Evolutionary conservation across 2,113 vertebrate species (phyloP).

Genomic region (Indri indri): DNA sequence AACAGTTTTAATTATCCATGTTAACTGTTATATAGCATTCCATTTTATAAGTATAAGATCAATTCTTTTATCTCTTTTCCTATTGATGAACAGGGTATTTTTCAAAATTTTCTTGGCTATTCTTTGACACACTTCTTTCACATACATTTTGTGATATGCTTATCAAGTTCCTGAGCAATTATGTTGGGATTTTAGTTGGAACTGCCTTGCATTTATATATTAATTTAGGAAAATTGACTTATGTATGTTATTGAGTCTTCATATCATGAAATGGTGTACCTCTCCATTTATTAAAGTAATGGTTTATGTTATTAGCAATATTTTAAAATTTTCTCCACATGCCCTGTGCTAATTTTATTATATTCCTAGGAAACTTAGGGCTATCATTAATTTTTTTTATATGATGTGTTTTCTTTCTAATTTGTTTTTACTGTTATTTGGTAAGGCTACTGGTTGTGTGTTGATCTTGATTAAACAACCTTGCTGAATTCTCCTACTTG

Average conservation of each 20-base stretch:
- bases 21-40: not conserved
- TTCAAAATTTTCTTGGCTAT: constrained; percentile 21
- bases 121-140: not conserved
- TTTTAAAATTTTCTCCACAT: not conserved
- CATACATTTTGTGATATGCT: not conserved
- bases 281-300: not conserved
- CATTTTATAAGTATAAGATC: not conserved
- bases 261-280: not conserved
- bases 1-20: not conserved
- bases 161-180: not conserved
- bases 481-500: constrained; percentile 6
- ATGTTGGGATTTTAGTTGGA: constrained; percentile 17
- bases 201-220: constrained; percentile 4
- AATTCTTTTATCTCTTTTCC: not conserved
- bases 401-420: not conserved
- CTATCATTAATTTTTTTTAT: not conserved
- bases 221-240: constrained; percentile 2
- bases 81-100: not conserved
- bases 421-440: not conserved
- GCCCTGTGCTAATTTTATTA: not conserved
- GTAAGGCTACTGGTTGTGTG: not conserved
- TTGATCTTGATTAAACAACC: not conserved
- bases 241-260: not conserved
- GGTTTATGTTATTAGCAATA: not conserved
- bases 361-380: not conserved